Evolutionary conservation across 2,797 vertebrate genomes (phyloP).

Genomic region (Florisuga fusca): DNA sequence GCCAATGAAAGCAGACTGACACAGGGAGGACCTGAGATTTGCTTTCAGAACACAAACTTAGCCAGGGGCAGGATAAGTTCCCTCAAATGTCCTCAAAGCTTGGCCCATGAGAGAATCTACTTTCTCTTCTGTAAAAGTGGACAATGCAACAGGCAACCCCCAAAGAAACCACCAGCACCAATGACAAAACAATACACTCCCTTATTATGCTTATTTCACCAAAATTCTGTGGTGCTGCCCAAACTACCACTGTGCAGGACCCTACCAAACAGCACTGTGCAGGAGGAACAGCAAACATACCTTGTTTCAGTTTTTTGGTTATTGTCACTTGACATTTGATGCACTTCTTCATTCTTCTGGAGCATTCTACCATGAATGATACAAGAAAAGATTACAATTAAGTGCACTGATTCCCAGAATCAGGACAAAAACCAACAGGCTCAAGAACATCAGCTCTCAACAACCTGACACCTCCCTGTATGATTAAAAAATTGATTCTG

Average conservation of each 20-base stretch:
- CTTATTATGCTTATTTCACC: neutral
- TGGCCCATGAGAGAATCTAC: neutral
- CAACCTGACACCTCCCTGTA: neutral
- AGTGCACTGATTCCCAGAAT: neutral
- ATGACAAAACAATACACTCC: neutral
- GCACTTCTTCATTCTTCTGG: slow-evolving; percentile 98
- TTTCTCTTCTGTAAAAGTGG: neutral
- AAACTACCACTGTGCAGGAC: neutral
- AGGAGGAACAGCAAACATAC: slow-evolving; percentile 71
- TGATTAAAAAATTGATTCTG: neutral
- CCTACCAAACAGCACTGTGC: neutral
- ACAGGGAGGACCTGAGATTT: neutral
- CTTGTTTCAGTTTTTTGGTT: slow-evolving; percentile 94
- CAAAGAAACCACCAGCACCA: neutral
- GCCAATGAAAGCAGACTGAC: neutral
- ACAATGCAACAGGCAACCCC: neutral
- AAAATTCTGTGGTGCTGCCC: neutral
- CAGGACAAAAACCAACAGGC: neutral
- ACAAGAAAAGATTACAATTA: neutral
- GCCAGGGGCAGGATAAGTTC: neutral
- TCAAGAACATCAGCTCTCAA: neutral
- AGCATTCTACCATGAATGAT: slow-evolving; percentile 83
- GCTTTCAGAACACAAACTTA: neutral
- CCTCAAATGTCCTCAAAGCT: neutral
- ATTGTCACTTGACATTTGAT: slow-evolving; percentile 97